Evolutionary conservation across 1,140 invertebrate genomes (phyloP).

Genomic region (Pseudobourletiella spinata): DNA sequence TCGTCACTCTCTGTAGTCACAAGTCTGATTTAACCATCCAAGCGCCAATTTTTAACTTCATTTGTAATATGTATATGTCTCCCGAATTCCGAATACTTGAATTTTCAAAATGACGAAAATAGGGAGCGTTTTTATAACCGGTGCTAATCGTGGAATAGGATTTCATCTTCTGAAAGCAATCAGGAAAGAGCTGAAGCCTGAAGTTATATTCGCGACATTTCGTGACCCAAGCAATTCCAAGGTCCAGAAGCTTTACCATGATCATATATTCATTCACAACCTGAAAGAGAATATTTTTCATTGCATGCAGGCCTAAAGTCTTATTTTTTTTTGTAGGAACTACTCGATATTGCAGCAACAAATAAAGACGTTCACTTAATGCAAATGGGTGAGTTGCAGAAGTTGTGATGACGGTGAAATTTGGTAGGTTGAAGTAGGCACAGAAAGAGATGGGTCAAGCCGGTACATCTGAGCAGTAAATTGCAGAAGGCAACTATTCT

Average conservation of each 20-base stretch:
- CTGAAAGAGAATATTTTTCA: background rate
- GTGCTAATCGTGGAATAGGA: constrained; percentile 55
- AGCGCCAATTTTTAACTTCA: no score
- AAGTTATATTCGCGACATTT: constrained; percentile 62
- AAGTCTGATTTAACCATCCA: no score
- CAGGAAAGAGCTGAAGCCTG: constrained; percentile 40
- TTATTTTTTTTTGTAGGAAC: constrained; percentile 16
- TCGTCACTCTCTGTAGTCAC: no score
- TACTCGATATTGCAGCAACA: constrained; percentile 10
- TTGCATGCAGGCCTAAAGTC: background rate
- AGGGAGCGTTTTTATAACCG: constrained; percentile 22
- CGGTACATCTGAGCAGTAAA: no score
- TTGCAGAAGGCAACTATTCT: background rate
- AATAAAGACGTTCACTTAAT: constrained; percentile 20
- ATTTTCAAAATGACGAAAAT: no score
- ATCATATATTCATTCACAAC: constrained; percentile 8
- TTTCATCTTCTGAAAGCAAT: constrained; percentile 69
- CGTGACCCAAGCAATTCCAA: constrained; percentile 54
- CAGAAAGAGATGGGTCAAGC: no score
- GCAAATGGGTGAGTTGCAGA: constrained; percentile 23
- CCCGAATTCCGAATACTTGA: no score
- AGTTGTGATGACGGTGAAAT: background rate
- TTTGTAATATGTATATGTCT: no score
- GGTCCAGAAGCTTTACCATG: no score
- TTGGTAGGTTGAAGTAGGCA: no score